These are phyloP conservation scores for Xenopus laevis DNA, from an alignment of 2,113 vertebrate genomes.

Conservation along the genomic window DNA sequence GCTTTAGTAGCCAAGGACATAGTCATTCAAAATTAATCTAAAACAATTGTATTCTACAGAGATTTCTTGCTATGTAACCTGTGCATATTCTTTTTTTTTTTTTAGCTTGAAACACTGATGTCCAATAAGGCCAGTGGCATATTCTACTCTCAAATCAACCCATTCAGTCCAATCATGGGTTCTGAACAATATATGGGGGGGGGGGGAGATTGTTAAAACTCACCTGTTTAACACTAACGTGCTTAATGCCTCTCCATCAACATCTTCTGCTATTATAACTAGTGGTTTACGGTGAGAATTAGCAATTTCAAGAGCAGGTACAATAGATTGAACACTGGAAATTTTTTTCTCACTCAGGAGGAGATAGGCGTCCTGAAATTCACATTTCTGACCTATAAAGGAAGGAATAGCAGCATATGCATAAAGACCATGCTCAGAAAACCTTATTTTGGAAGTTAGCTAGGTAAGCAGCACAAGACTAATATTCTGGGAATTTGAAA, in stretches of 20 bases:
- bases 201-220: not conserved
- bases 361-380: constrained; percentile 77
- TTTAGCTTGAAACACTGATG: too few relatives aligned
- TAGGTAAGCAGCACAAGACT: too few relatives aligned
- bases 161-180: not conserved
- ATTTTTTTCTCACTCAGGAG: constrained; percentile 94
- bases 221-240: constrained; percentile 94
- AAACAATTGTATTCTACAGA: too few relatives aligned
- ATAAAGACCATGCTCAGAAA: not conserved
- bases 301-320: constrained; percentile 93
- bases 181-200: too few relatives aligned
- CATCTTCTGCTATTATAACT: constrained; percentile 94
- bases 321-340: constrained; percentile 93
- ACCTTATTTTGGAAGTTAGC: too few relatives aligned
- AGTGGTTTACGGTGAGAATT: constrained; percentile 94
- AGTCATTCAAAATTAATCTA: too few relatives aligned
- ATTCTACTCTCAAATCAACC: not conserved
- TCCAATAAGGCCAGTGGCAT: too few relatives aligned
- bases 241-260: constrained; percentile 95
- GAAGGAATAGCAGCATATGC: constrained; percentile 20
- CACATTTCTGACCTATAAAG: constrained; percentile 75
- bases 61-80: too few relatives aligned
- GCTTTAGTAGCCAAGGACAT: too few relatives aligned
- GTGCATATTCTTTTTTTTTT: too few relatives aligned
- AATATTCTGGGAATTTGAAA: too few relatives aligned